These are phyloP conservation scores for Alosa alosa DNA, from an alignment of 2,113 vertebrate genomes.

Conservation along the genomic window DNA sequence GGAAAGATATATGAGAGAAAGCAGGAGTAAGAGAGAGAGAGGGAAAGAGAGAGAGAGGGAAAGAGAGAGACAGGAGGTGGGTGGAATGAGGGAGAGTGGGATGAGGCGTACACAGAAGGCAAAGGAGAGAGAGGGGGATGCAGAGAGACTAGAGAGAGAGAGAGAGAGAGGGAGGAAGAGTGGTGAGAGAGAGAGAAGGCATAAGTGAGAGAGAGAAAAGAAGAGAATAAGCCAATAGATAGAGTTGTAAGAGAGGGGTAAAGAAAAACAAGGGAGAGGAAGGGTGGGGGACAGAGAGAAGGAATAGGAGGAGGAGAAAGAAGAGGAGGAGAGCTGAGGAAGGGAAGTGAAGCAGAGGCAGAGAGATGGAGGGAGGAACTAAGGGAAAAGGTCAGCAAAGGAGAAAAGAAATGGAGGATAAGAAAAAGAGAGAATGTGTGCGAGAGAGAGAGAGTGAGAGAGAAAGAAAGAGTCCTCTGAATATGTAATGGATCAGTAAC, in stretches of 20 bases:
- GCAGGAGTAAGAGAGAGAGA: background rate
- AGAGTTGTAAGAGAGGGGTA: background rate
- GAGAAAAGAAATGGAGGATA: background rate
- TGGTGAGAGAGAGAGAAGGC: background rate
- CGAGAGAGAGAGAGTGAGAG: background rate
- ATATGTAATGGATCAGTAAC: too few species aligned
- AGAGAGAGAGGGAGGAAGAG: too few species aligned
- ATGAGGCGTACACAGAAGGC: too few species aligned
- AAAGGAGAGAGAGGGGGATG: too few species aligned
- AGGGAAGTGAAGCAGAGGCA: background rate
- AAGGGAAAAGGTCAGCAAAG: background rate
- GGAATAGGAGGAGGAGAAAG: too few species aligned
- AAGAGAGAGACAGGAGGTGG: background rate
- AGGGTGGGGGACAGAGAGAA: too few species aligned
- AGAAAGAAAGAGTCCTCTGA: background rate
- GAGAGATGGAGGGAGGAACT: background rate
- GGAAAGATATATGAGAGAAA: background rate
- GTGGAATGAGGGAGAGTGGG: too few species aligned
- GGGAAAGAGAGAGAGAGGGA: background rate
- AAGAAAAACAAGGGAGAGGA: background rate
- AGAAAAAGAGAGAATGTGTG: background rate
- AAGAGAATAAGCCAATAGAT: background rate
- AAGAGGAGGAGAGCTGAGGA: background rate
- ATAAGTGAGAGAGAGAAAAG: background rate
- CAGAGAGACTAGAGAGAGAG: too few species aligned